phyloP scores from a whole-genome alignment of 1,140 invertebrate genomes.

The Saccostrea glomerata region DNA sequence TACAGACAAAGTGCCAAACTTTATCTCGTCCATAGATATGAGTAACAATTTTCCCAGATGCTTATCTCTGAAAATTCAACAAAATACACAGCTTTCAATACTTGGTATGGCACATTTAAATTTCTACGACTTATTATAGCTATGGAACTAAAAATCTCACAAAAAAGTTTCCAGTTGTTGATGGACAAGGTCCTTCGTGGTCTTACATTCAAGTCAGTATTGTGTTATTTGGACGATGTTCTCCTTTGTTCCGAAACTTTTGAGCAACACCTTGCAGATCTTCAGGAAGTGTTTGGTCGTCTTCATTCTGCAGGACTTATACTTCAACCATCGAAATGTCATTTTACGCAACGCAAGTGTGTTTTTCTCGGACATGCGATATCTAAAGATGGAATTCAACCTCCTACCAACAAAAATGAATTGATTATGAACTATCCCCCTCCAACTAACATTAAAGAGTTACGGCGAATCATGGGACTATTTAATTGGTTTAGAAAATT shows the following conservation, averaged over 20 bases:
- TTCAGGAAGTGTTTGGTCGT: conserved; percentile 24
- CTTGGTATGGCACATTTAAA: conserved; percentile 54
- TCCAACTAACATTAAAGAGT: background rate
- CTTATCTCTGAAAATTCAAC: conserved; percentile 39
- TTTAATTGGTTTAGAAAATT: conserved; percentile 20
- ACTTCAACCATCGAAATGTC: conserved; percentile 50
- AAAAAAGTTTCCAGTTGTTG: conserved; percentile 53
- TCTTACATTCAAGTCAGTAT: conserved; percentile 49
- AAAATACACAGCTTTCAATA: conserved; percentile 56
- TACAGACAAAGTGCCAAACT: conserved; percentile 42
- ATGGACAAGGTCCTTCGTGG: conserved; percentile 54
- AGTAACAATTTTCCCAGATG: conserved; percentile 55
- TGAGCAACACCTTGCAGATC: conserved; percentile 29
- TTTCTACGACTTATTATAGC: conserved; percentile 50
- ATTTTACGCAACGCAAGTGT: conserved; percentile 26
- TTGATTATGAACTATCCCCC: conserved; percentile 21
- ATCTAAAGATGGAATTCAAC: too few relatives aligned
- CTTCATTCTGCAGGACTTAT: conserved; percentile 48
- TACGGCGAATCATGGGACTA: conserved; percentile 37
- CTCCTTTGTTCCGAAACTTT: conserved; percentile 46
- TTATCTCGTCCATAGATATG: conserved; percentile 48
- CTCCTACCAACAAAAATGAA: background rate
- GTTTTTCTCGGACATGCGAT: conserved; percentile 44
- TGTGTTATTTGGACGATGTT: conserved; percentile 57
- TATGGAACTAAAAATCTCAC: conserved; percentile 47